Evolutionary conservation across 2,888 invertebrate species (phyloP).

Genomic region (Agriopis aurantiaria): DNA sequence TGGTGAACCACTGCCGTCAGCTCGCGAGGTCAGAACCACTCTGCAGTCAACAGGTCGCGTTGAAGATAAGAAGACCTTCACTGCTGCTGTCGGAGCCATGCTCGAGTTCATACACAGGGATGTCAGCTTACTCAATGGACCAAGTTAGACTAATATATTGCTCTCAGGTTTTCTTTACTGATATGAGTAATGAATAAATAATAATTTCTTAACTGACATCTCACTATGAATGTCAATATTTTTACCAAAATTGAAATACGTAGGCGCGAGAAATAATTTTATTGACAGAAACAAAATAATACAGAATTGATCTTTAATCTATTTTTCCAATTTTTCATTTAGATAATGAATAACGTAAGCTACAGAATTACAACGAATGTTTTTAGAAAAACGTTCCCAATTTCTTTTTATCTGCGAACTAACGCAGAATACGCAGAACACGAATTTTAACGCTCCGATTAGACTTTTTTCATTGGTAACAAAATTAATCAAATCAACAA

Average conservation of each 20-base stretch:
- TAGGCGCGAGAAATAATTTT: not conserved
- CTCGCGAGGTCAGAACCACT: slow-evolving; percentile 65
- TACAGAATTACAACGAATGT: not conserved
- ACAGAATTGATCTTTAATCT: not conserved
- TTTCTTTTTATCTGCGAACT: slow-evolving; percentile 10
- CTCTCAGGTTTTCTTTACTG: too few species aligned
- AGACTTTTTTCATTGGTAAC: slow-evolving; percentile 8
- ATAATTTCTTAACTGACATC: not conserved
- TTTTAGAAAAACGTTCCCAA: slow-evolving; percentile 3
- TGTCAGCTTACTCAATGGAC: slow-evolving; percentile 64
- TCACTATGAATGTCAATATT: not conserved
- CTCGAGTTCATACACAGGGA: slow-evolving; percentile 68
- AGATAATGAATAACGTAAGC: not conserved
- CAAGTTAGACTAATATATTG: slow-evolving; percentile 54
- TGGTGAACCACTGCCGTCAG: slow-evolving; percentile 64
- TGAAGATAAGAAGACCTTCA: slow-evolving; percentile 59
- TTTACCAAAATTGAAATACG: not conserved
- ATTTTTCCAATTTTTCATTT: not conserved
- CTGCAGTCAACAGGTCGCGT: slow-evolving; percentile 67
- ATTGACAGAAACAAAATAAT: not conserved
- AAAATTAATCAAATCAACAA: slow-evolving; percentile 32
- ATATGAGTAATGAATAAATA: not conserved
- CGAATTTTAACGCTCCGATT: not conserved
- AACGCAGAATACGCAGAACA: too few species aligned
- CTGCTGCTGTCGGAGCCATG: slow-evolving; percentile 61